A percentile compares a stretch with the other conserved stretches of the same genome.
Conservation (phyloP, 1,140 invertebrate genomes). For the Trichogramma pretiosum region DNA sequence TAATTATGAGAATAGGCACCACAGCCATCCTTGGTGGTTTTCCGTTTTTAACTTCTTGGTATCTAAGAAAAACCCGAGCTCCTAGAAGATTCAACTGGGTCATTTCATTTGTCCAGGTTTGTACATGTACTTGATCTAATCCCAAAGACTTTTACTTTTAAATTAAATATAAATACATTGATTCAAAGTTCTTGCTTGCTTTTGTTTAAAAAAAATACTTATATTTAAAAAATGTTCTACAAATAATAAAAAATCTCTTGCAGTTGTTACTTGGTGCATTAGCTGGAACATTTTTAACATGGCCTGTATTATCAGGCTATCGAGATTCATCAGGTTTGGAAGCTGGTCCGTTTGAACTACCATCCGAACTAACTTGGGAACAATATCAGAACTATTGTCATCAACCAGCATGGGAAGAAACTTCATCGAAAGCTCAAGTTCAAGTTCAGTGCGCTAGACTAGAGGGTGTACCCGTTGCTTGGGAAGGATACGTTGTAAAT, state of each 20-base stretch:
- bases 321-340: constrained; percentile 25
- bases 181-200: no score
- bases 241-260: constrained; percentile 9
- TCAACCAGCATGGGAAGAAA: constrained; percentile 56
- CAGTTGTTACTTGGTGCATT: constrained; percentile 33
- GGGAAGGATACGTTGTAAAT: constrained; percentile 64
- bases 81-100: constrained; percentile 51
- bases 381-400: constrained; percentile 64
- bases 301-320: constrained; percentile 43
- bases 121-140: no score
- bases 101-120: constrained; percentile 56
- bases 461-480: constrained; percentile 55
- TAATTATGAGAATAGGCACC: constrained; percentile 51
- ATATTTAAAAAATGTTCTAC: constrained; percentile 4
- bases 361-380: constrained; percentile 51
- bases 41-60: constrained; percentile 53
- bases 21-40: constrained; percentile 48
- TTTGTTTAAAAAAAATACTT: neutral
- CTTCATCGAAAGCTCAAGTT: constrained; percentile 53
- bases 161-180: neutral
- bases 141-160: constrained; percentile 11
- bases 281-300: constrained; percentile 42
- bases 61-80: constrained; percentile 50
- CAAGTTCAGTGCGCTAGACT: constrained; percentile 62
- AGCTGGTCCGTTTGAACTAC: constrained; percentile 27